These are phyloP conservation scores for Petrocephalus zakoni DNA, from an alignment of 2,113 vertebrate species.

Conservation along the genomic window DNA sequence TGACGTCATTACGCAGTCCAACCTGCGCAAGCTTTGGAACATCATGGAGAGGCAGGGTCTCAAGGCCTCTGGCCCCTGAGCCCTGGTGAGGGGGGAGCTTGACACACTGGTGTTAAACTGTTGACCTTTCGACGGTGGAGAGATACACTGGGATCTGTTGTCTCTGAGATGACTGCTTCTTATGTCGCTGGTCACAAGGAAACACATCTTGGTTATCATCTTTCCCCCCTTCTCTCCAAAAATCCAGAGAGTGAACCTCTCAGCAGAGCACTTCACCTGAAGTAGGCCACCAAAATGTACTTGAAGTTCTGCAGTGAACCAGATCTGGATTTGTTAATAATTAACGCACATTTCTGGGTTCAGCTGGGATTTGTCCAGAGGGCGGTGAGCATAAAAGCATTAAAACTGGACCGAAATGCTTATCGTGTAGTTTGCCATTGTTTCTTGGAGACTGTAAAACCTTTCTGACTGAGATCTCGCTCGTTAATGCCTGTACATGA, in stretches of 20 bases:
- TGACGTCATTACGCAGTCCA: slow-evolving; percentile 93
- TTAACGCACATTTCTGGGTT: not conserved
- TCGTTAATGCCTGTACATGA: not conserved
- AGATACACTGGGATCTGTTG: not conserved
- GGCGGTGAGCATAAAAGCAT: not conserved
- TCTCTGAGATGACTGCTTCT: not conserved
- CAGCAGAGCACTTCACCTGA: slow-evolving; percentile 40
- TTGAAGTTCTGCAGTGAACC: slow-evolving; percentile 24
- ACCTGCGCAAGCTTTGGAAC: slow-evolving; percentile 96
- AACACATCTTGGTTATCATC: not conserved
- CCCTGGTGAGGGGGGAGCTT: not conserved
- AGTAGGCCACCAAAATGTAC: slow-evolving; percentile 37
- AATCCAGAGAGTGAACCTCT: not conserved
- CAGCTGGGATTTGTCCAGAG: not conserved
- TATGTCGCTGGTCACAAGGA: not conserved
- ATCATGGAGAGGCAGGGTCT: slow-evolving; percentile 98
- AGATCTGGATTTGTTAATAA: not conserved
- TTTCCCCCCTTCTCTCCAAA: not conserved
- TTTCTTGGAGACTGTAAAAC: not conserved
- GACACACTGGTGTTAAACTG: not conserved
- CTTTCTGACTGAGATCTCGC: not conserved
- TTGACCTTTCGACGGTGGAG: not conserved
- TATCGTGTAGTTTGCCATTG: not conserved
- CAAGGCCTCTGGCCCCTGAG: slow-evolving; percentile 71
- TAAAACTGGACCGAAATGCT: not conserved